These are phyloP conservation scores for Hemicordylus capensis DNA, from an alignment of 2,113 vertebrate species.

Conservation along the genomic window DNA sequence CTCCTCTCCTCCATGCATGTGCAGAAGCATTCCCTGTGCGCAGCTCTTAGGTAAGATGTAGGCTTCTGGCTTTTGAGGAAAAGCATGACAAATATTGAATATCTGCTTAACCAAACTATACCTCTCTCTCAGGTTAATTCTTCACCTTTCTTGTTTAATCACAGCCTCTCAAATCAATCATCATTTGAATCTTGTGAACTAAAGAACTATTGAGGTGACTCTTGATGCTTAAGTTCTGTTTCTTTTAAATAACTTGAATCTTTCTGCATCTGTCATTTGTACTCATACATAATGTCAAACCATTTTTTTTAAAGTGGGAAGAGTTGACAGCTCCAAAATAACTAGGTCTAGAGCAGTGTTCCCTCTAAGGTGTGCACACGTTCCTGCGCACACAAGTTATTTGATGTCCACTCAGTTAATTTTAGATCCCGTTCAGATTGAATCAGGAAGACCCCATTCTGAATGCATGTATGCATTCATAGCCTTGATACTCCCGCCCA, in stretches of 20 bases:
- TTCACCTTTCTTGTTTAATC: background rate
- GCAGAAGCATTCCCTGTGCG: no score
- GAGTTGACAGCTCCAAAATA: constrained; percentile 33
- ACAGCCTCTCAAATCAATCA: background rate
- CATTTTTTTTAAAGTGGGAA: constrained; percentile 16
- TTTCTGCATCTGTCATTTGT: background rate
- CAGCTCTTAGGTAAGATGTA: no score
- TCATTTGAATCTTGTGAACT: background rate
- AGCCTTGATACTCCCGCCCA: no score
- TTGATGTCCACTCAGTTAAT: no score
- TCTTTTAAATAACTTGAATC: background rate
- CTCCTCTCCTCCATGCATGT: no score
- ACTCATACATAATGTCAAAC: background rate
- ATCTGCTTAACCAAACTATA: background rate
- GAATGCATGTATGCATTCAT: no score
- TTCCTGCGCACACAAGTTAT: no score
- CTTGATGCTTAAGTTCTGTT: no score
- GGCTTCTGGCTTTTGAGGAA: background rate
- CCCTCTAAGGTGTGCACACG: no score
- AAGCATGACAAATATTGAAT: background rate
- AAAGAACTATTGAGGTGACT: background rate
- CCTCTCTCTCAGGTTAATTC: background rate
- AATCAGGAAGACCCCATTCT: no score
- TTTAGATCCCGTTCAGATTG: no score
- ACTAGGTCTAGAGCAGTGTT: constrained; percentile 29